Evolutionary conservation across 2,113 vertebrate species (phyloP).

Genomic region (Notechis scutatus): DNA sequence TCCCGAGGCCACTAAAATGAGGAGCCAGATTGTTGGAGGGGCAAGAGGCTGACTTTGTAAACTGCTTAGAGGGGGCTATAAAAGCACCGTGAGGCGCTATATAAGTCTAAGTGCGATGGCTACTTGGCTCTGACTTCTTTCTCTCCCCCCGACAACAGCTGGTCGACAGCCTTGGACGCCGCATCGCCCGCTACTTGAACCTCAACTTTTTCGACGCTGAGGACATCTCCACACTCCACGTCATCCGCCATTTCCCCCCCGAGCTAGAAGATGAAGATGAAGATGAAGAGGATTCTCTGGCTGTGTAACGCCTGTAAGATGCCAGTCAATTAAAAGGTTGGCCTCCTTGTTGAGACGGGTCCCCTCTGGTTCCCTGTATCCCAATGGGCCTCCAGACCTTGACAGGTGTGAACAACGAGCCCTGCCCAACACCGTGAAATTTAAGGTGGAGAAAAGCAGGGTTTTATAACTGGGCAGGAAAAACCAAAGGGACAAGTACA

Average conservation of each 20-base stretch:
- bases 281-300: neutral
- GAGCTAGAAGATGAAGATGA: neutral
- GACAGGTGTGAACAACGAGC: neutral
- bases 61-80: neutral
- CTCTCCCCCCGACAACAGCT: neutral
- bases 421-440: accelerated
- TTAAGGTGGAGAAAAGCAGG: neutral
- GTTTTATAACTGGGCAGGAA: neutral
- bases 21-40: too few species aligned
- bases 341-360: neutral
- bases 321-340: neutral
- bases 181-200: constrained; percentile 1
- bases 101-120: neutral
- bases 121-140: neutral
- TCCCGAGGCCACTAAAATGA: too few species aligned
- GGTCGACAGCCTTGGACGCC: neutral
- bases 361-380: neutral
- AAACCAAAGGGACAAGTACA: neutral
- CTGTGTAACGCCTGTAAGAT: neutral
- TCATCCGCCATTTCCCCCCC: constrained; percentile 3
- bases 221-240: neutral
- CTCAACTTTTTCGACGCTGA: constrained; percentile 15
- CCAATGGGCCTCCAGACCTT: neutral
- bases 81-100: too few species aligned
- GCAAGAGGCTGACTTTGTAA: too few species aligned